Evolutionary conservation across 2,113 vertebrate species (phyloP), one percentile per base, ranked within the genome.

Genomic region (Apteryx mantelli): DNA sequence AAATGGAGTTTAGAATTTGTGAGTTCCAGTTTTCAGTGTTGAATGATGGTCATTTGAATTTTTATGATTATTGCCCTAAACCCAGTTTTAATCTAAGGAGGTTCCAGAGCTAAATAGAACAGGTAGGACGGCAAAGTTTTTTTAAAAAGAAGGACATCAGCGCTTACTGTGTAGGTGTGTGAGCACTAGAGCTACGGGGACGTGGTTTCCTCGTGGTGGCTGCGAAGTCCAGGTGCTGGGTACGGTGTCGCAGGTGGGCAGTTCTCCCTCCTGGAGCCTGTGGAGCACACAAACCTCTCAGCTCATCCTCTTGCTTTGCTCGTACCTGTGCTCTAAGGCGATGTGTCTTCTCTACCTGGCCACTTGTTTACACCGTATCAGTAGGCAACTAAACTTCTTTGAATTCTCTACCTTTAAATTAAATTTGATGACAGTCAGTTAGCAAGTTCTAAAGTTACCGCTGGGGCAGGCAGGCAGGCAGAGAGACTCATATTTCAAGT

Each of bases 61-160:
- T 80, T 65, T 80, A 28, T 82, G 89, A 91, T 96, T 94, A 82
- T 82, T 96, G 56, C 63, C 82, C 79, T 76, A 85, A 93, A 89
- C 87, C 78, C 21, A 40, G 84, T 91, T 91, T 79, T 78, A 61
- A 65, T 61, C 38, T 61, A 25, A 76, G 61, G 17, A 61, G 56
- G 87, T 28, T 89, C 38, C 25, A 48, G 13, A 79, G 52, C 5
- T 21, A 65, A 68, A 52, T 13, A 28, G 24, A 63, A n/a, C 18
- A 78, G 64, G 73, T 78, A 71, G 55, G 87, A 32, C 2, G 28
- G 34, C 5, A 66, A 38, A 61, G 60, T 70, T 84, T 96, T 52
- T 86, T 86, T 88, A 22, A n/a, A 71, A 7, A 2, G 6, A 81
- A 46, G 7, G 34, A 5, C 20, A 28, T 84, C 32, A 25, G 52